Evolutionary conservation across 1,140 invertebrate species (phyloP).

Genomic region (Pogonus chalceus): DNA sequence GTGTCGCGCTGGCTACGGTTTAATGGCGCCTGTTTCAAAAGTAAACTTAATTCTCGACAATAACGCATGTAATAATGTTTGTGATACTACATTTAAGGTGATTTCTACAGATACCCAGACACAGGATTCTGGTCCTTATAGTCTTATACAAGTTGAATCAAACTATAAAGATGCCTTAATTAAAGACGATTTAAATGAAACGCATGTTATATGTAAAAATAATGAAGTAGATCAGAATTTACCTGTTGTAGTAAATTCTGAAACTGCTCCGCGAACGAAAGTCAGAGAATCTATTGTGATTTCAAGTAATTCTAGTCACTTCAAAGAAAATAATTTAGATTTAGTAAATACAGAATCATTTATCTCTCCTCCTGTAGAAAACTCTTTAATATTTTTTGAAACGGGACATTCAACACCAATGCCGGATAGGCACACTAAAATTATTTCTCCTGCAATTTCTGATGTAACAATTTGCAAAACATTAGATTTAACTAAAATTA

Average conservation of each 20-base stretch:
- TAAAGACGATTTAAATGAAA: not conserved
- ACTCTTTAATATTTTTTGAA: too few species aligned
- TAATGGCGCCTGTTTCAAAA: slow-evolving; percentile 42
- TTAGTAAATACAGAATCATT: not conserved
- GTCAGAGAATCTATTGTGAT: not conserved
- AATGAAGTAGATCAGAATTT: not conserved
- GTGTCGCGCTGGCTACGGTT: slow-evolving; percentile 38
- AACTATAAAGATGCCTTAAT: not conserved
- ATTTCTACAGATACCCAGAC: slow-evolving; percentile 1
- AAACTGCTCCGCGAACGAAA: not conserved
- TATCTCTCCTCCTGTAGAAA: not conserved
- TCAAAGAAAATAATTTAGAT: not conserved
- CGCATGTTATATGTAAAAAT: slow-evolving; percentile 20
- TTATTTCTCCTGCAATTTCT: not conserved
- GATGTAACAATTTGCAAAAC: not conserved
- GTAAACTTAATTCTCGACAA: slow-evolving; percentile 23
- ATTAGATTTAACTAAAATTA: not conserved
- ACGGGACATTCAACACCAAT: not conserved
- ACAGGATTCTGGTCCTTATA: slow-evolving; percentile 13
- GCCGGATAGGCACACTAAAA: slow-evolving; percentile 21
- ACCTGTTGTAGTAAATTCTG: not conserved
- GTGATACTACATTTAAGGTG: slow-evolving; percentile 10
- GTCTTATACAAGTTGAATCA: slow-evolving; percentile 12
- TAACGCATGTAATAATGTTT: slow-evolving; percentile 4
- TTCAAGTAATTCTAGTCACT: not conserved